phyloP scores from a whole-genome alignment of 1,140 invertebrate genomes.

The Macrotrachela quadricornifera region DNA sequence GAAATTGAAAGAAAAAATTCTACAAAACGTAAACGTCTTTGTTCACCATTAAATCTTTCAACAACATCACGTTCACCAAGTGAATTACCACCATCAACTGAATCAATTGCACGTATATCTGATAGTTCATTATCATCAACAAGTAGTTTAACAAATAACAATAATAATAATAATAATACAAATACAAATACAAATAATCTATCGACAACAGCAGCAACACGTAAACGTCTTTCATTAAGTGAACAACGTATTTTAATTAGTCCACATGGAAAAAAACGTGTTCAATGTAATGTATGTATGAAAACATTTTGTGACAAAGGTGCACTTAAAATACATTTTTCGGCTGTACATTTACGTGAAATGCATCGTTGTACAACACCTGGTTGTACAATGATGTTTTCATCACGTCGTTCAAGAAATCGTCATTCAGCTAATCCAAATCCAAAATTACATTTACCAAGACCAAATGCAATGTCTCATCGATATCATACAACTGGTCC shows the following conservation, averaged over 20 bases:
- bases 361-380: slow-evolving; percentile 98
- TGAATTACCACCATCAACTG: too few relatives aligned
- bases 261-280: slow-evolving; percentile 46
- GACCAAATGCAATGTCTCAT: slow-evolving; percentile 4
- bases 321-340: slow-evolving; percentile 96
- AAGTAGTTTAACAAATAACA: too few relatives aligned
- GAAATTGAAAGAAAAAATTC: too few relatives aligned
- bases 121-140: too few relatives aligned
- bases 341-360: slow-evolving; percentile 87
- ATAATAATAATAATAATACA: too few relatives aligned
- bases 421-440: slow-evolving; percentile 93
- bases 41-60: too few relatives aligned
- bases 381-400: slow-evolving; percentile 98
- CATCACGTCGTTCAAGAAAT: slow-evolving; percentile 75
- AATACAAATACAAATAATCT: too few relatives aligned
- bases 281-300: slow-evolving; percentile 88
- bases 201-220: too few relatives aligned
- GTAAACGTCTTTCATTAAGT: neutral
- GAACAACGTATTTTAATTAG: slow-evolving; percentile 6
- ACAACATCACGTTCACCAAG: too few relatives aligned
- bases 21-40: too few relatives aligned
- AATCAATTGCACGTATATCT: too few relatives aligned
- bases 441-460: slow-evolving; percentile 78
- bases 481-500: slow-evolving; percentile 5
- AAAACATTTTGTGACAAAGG: slow-evolving; percentile 99